phyloP scores from a whole-genome alignment of 2,113 vertebrate species.

The Sula dactylatra region DNA sequence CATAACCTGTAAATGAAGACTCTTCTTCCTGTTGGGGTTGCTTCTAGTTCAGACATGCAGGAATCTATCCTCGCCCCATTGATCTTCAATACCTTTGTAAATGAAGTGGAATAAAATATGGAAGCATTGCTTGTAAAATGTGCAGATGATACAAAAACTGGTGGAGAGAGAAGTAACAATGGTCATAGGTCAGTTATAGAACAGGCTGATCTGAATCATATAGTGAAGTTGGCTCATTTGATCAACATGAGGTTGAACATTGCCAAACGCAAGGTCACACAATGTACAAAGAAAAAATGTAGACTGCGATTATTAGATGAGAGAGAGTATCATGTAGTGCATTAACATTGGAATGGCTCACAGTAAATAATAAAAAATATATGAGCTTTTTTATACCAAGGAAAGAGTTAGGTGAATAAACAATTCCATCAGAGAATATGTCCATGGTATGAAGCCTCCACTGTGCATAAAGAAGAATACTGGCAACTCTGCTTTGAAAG shows the following conservation, averaged over 20 bases:
- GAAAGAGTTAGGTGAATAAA: background rate
- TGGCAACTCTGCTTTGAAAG: background rate
- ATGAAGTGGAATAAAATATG: slow-evolving; percentile 34
- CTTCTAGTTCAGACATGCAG: background rate
- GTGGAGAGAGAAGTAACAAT: background rate
- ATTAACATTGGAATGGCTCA: background rate
- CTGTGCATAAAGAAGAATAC: background rate
- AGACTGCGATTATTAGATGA: background rate
- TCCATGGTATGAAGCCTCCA: background rate
- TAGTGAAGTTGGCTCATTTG: background rate
- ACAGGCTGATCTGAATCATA: background rate
- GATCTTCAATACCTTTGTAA: slow-evolving; percentile 41
- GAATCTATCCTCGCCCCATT: background rate
- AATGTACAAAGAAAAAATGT: background rate
- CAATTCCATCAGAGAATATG: background rate
- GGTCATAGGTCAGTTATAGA: background rate
- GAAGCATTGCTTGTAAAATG: slow-evolving; percentile 6
- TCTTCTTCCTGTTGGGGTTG: background rate
- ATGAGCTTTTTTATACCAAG: background rate
- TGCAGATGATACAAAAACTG: background rate
- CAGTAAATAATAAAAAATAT: background rate
- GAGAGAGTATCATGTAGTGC: background rate
- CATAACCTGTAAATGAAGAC: background rate
- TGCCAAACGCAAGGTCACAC: background rate
- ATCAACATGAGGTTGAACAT: background rate